Evolutionary conservation across 2,797 vertebrate genomes (phyloP).

Genomic region (Phoxinus dragarum): DNA sequence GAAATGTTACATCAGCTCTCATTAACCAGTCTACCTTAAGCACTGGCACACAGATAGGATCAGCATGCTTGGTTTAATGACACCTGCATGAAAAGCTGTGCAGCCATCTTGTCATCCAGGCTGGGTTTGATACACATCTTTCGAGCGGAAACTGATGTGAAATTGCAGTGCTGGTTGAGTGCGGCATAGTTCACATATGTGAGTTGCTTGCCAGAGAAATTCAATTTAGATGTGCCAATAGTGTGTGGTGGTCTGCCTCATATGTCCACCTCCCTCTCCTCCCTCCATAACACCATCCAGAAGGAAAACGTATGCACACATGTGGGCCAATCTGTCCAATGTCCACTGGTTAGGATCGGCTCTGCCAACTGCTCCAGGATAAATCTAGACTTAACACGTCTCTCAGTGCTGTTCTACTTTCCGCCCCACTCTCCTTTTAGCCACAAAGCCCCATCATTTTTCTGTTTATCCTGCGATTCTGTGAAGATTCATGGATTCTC

Average conservation of each 20-base stretch:
- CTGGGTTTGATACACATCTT: conserved; percentile 41
- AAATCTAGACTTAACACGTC: conserved; percentile 40
- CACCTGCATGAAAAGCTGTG: conserved; percentile 8
- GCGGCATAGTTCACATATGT: conserved; percentile 55
- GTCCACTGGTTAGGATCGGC: conserved; percentile 24
- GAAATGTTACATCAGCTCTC: conserved; percentile 22
- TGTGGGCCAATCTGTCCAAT: conserved; percentile 58
- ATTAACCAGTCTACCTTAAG: conserved; percentile 11
- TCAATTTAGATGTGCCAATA: conserved; percentile 63
- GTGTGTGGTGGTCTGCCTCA: conserved; percentile 52
- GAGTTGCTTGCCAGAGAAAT: conserved; percentile 64
- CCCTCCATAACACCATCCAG: conserved; percentile 48
- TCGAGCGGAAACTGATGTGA: conserved; percentile 36
- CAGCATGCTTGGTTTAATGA: conserved; percentile 15
- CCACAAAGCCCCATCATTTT: conserved; percentile 3
- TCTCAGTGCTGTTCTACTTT: conserved; percentile 13
- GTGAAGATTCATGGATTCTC: neutral
- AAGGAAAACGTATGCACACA: conserved; percentile 59
- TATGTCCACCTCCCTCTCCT: conserved; percentile 48
- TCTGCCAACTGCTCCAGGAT: conserved; percentile 39
- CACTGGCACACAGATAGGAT: neutral
- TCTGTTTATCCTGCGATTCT: conserved; percentile 20
- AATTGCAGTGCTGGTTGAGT: conserved; percentile 39
- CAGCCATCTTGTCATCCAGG: conserved; percentile 7
- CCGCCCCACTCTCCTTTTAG: conserved; percentile 20